These are phyloP conservation scores for Lasioglossum leucozonium DNA, from an alignment of 2,888 invertebrate genomes.

Conservation along the genomic window DNA sequence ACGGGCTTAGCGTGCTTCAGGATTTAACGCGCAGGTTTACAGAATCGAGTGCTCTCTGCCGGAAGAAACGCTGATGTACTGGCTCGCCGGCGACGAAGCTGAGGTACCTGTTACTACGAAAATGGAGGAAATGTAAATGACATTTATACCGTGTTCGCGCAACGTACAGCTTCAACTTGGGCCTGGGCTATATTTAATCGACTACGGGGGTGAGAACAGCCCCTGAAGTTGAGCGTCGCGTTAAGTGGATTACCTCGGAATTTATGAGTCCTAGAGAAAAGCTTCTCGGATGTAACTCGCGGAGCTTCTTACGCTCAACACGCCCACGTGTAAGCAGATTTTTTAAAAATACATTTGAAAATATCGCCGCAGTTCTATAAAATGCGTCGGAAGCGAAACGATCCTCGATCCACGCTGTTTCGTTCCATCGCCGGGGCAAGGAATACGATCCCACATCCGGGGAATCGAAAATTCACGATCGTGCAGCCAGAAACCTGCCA, in stretches of 20 bases:
- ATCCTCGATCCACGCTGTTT: neutral
- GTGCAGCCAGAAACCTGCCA: too few species aligned
- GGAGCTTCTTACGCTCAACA: neutral
- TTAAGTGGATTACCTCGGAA: neutral
- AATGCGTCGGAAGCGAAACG: neutral
- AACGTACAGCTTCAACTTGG: neutral
- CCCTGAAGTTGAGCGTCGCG: neutral
- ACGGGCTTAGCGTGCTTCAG: neutral
- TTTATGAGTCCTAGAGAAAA: neutral
- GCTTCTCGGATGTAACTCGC: neutral
- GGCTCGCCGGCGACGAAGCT: neutral
- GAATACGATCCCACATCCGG: neutral
- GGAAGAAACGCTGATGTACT: neutral
- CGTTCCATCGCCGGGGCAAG: neutral
- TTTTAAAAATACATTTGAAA: neutral
- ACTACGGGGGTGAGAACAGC: neutral
- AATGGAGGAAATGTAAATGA: neutral
- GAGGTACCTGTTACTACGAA: neutral
- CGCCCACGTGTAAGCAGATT: fast-evolving
- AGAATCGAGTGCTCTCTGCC: neutral
- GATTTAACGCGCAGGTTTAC: neutral
- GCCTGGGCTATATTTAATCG: too few species aligned
- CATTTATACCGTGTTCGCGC: too few species aligned
- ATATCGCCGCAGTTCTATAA: neutral
- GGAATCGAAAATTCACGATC: neutral